Percentiles rank a stretch among this genome's conserved stretches.
These are phyloP conservation scores for Gymnarchus niloticus DNA, from an alignment of 2,113 vertebrate species.

Conservation along the genomic window DNA sequence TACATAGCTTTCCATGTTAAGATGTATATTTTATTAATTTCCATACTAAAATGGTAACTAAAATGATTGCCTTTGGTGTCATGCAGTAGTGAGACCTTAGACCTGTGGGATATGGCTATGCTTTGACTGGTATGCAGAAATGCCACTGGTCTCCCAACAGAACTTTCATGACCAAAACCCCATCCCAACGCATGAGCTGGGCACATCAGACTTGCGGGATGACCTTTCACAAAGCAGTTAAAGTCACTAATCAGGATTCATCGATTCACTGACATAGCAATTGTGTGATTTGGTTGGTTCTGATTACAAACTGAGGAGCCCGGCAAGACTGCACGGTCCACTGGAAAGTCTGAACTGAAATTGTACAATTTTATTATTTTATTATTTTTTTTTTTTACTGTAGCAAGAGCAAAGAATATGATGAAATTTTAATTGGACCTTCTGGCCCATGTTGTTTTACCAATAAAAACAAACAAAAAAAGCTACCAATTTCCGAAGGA, in stretches of 20 bases:
- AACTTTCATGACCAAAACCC: background rate
- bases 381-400: slow-evolving; percentile 9
- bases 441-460: background rate
- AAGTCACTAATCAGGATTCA: slow-evolving; percentile 17
- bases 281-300: slow-evolving; percentile 30
- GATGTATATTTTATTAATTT: slow-evolving; percentile 12
- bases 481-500: background rate
- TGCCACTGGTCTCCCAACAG: background rate
- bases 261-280: slow-evolving; percentile 26
- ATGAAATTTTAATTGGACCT: slow-evolving; percentile 3
- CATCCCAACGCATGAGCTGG: background rate
- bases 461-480: background rate
- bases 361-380: slow-evolving; percentile 3
- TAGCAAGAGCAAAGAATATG: slow-evolving; percentile 13
- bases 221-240: background rate
- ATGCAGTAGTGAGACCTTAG: background rate
- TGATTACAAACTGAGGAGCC: slow-evolving; percentile 2
- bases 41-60: slow-evolving; percentile 3
- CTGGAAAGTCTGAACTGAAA: background rate
- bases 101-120: background rate
- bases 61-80: background rate
- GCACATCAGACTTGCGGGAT: background rate
- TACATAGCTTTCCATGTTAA: slow-evolving; percentile 21
- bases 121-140: background rate
- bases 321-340: background rate